Base-by-base conservation (phyloP, 1,140 invertebrate species). In the Megalonaias nervosa region DNA sequence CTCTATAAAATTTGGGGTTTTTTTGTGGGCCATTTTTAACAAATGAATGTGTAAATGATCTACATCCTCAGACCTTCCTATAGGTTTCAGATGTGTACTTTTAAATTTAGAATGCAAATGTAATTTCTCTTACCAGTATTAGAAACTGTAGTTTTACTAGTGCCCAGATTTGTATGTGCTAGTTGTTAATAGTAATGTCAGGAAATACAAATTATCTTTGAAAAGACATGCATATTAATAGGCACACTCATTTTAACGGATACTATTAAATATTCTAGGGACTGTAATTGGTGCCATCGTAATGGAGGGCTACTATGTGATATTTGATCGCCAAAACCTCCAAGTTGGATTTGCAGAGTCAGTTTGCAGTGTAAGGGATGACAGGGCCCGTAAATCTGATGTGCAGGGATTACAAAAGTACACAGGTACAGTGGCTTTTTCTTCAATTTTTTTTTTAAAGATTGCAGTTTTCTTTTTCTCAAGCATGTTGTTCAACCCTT, bases 231-330 rank as follows among this genome's bases (percentile, higher is more conserved):
- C 60, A 61, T 61, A 19, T 0, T 19, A 4, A 19, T 61, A 17
- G 16, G 60, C 21, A 61, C 17, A 61, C 16, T 71, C 9, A 57
- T 58, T 71, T n/a, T 57, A 13, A n/a, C n/a, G 11, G n/a, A 58
- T 61, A 11, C 26, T 62, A 15, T 75, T 61, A 14, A 31, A 38
- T 48, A 60, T 68, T 78, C 19, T 77, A 90, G 89, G 88, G 23
- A 85, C 85, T 75, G 89, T 90, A 0, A 67, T 90, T 15, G 90
- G 90, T 38, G 88, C 89, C 67, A 85, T 90, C 3, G 77, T 89
- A 14, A 88, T 91, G 88, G 90, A 91, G 76, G 90, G 89, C 4
- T 91, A 85, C 72, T 91, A 90, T 77, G 81, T 87, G 17, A 82
- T 90, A 21, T 90, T 91, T 85, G 88, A 91, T 78, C 80, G 89